Percentiles rank a stretch among this genome's conserved stretches.
phyloP scores from a whole-genome alignment of 2,797 vertebrate species.

The Crossoptilon crossoptilon region DNA sequence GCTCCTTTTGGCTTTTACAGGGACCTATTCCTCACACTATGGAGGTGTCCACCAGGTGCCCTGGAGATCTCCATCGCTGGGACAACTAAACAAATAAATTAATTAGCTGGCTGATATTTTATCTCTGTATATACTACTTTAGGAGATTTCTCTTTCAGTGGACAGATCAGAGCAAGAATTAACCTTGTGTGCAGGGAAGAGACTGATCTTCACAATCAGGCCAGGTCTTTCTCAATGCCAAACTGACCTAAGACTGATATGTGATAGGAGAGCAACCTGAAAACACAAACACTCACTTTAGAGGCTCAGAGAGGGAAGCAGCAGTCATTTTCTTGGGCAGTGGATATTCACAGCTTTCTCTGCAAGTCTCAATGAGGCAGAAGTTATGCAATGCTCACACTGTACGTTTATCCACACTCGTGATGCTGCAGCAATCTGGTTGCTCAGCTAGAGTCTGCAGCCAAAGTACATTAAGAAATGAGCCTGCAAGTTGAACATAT shows the following conservation, averaged over 20 bases:
- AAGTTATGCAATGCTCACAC: background rate
- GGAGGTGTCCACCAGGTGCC: background rate
- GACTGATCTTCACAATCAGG: background rate
- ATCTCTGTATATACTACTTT: background rate
- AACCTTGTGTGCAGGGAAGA: background rate
- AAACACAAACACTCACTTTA: background rate
- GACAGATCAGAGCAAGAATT: background rate
- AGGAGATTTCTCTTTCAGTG: background rate
- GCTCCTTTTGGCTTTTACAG: background rate
- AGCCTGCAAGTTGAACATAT: conserved; percentile 4
- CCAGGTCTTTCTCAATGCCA: background rate
- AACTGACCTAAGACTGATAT: background rate
- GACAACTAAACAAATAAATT: background rate
- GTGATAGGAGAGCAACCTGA: background rate
- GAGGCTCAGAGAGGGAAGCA: background rate
- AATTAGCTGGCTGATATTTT: background rate
- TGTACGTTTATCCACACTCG: background rate
- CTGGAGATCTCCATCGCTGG: background rate
- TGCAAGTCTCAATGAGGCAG: background rate
- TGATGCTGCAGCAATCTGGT: conserved; percentile 19
- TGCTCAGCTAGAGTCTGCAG: conserved; percentile 41
- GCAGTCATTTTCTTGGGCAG: background rate
- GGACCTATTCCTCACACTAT: background rate
- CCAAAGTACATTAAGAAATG: conserved; percentile 26
- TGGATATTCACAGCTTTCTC: conserved; percentile 16